These are phyloP conservation scores for Neelides folsomi DNA, from an alignment of 2,888 invertebrate genomes.

Conservation along the genomic window DNA sequence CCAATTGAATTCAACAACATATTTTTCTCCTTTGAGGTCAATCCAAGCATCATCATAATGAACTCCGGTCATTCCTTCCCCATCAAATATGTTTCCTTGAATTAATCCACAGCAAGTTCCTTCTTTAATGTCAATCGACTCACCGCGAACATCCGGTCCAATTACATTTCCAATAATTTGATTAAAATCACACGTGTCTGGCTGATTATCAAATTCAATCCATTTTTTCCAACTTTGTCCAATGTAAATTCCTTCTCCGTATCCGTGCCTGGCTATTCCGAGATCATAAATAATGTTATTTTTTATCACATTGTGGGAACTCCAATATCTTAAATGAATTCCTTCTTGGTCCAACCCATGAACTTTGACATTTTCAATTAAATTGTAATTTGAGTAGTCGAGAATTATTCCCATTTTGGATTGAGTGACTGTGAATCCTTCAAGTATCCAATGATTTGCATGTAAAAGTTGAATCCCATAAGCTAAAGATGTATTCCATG, in stretches of 20 bases:
- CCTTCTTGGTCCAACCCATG: constrained; percentile 22
- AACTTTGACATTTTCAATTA: constrained; percentile 17
- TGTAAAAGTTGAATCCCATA: background rate
- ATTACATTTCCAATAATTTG: constrained; percentile 17
- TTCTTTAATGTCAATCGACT: constrained; percentile 25
- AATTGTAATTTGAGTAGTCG: constrained; percentile 19
- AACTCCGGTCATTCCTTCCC: constrained; percentile 12
- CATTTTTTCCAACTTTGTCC: constrained; percentile 23
- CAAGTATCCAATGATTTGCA: constrained; percentile 3
- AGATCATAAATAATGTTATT: constrained; percentile 16
- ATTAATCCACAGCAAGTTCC: constrained; percentile 25
- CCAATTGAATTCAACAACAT: constrained; percentile 15
- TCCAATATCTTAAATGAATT: constrained; percentile 21
- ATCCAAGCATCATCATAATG: constrained; percentile 26
- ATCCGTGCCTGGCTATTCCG: constrained; percentile 17
- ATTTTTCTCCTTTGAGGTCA: constrained; percentile 23
- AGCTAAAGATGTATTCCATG: constrained; percentile 4
- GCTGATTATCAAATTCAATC: constrained; percentile 8
- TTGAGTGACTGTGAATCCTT: constrained; percentile 17
- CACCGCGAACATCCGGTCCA: constrained; percentile 17
- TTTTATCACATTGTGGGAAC: constrained; percentile 15
- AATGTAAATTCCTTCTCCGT: constrained; percentile 24
- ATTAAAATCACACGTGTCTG: constrained; percentile 20
- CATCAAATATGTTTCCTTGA: constrained; percentile 20
- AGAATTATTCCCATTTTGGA: constrained; percentile 21